Evolutionary conservation across 2,888 invertebrate species (phyloP).

Genomic region (Pollenia amentaria): DNA sequence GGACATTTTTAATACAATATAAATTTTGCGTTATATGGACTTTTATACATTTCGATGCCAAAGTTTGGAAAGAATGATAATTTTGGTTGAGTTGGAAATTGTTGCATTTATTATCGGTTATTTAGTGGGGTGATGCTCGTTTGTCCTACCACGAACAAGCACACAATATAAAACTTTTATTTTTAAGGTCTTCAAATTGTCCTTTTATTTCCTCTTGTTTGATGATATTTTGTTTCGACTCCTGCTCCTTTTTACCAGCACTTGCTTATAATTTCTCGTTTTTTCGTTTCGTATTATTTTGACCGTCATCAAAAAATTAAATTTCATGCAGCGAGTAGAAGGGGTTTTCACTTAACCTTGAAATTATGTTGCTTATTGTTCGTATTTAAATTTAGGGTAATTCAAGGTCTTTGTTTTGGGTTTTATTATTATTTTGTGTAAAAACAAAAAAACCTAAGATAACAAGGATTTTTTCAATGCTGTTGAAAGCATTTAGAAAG

Average conservation of each 20-base stretch:
- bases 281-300: not conserved
- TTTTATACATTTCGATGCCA: not conserved
- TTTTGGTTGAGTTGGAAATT: not conserved
- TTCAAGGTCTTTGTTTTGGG: conserved; percentile 46
- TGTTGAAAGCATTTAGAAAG: not conserved
- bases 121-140: conserved; percentile 4
- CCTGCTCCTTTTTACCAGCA: not conserved
- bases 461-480: conserved; percentile 21
- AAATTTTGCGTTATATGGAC: not conserved
- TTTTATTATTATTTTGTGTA: conserved; percentile 17
- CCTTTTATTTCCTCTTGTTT: not conserved
- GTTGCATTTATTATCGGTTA: conserved; percentile 18
- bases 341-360: conserved; percentile 59
- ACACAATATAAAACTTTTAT: not conserved
- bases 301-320: conserved; percentile 29
- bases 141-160: conserved; percentile 8
- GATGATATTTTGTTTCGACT: conserved; percentile 2
- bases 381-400: conserved; percentile 38
- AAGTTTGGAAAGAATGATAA: not conserved
- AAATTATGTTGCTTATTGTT: conserved; percentile 57
- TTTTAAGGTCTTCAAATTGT: not conserved
- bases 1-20: conserved; percentile 16
- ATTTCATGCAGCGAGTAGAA: conserved; percentile 14
- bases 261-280: not conserved
- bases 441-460: conserved; percentile 34